Base-by-base conservation (phyloP, 2,888 invertebrate species). In the Chrysomela aeneicollis region DNA sequence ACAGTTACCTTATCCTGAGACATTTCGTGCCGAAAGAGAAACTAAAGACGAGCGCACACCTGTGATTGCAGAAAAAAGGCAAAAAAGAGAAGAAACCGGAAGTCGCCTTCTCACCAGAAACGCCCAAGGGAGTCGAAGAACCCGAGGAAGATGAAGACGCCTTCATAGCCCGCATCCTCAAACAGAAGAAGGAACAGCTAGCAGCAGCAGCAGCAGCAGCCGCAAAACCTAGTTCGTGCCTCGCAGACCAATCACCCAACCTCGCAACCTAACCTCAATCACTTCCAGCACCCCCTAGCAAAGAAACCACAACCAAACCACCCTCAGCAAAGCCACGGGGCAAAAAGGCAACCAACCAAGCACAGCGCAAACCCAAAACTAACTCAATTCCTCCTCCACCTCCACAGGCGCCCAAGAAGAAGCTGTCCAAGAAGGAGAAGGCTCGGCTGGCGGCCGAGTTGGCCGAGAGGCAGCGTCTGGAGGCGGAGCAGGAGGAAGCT, bases 111-210 rank as follows among this genome's bases (percentile, higher is more conserved):
- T 37, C 47, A 3, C 2, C 42, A 51, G 52, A 49, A 10, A 46
- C 30, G 55, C 62, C 26, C n/a, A 59, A 62, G 46, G 59, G 51
- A 57, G 1, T 18, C 26, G 63, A 63, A 35, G 18, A 37, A 10
- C 63, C 60, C 8, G 26, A 63, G 9, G 50, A 63, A 10, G 61
- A 65, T 4, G 21, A 54, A 17, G 63, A 59, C 1, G 57, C 61
- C 15, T 37, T 53, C 3, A 3, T 65, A 12, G 68, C 66, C 1
- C 63, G 68, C 42, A 50, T 70, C 3, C 57, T 61, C 12, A 63
- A 58, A 63, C 22, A 50, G 26, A 63, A 46, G 37, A 30, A 35
- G 6, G 92, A 91, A 0, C 92, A 92, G n/a, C 21, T 51, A 22
- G 15, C 51, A 21, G 15, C 12, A 51, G 26, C 26, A 10, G 15